phyloP scores from a whole-genome alignment of 2,797 vertebrate genomes.

The Sebastes trivittatus region DNA sequence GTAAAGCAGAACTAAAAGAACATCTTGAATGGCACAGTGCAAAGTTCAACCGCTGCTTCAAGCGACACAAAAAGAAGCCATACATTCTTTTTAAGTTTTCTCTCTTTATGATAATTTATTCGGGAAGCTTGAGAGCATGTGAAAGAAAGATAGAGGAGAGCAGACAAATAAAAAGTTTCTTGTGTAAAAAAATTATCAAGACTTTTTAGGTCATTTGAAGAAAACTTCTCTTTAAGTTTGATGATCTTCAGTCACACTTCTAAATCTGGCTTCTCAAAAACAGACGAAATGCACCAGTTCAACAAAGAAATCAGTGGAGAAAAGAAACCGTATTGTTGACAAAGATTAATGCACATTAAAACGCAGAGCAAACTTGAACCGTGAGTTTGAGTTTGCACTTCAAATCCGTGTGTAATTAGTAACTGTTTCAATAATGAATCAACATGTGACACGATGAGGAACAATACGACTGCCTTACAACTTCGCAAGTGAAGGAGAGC shows the following conservation, averaged over 20 bases:
- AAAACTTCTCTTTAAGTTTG: background rate
- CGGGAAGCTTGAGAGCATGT: background rate
- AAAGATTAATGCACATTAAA: background rate
- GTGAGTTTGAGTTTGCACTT: background rate
- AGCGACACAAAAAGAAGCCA: background rate
- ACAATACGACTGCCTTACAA: background rate
- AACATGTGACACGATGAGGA: background rate
- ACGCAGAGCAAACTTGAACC: background rate
- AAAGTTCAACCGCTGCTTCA: constrained; percentile 28
- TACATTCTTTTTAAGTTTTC: background rate
- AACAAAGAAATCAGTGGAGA: background rate
- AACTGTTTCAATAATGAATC: background rate
- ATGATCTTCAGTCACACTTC: background rate
- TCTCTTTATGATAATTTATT: background rate
- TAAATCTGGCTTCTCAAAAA: too few species aligned
- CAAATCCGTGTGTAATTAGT: background rate
- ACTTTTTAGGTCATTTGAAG: background rate
- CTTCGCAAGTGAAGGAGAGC: background rate
- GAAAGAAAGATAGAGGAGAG: background rate
- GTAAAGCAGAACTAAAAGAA: constrained; percentile 6
- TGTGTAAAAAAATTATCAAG: background rate
- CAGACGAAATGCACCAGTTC: background rate
- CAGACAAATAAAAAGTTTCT: background rate
- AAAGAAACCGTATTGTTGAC: background rate
- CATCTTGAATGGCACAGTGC: background rate